Evolutionary conservation across 2,888 invertebrate species (phyloP), one percentile per base, ranked within the genome.

Genomic region (Eupithecia subumbrata): DNA sequence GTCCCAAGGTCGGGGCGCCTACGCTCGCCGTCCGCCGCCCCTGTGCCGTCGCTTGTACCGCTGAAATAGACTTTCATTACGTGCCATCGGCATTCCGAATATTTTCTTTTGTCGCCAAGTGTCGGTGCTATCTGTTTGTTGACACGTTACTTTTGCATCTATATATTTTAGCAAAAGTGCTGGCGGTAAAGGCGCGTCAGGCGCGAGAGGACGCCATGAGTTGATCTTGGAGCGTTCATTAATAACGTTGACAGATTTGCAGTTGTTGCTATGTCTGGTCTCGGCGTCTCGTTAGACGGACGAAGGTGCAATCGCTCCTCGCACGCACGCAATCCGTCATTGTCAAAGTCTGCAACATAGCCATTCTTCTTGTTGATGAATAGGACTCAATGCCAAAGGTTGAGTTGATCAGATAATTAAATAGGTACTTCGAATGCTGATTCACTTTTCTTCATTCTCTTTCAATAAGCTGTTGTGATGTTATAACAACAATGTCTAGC

Each of bases 1-100:
- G 82, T 83, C 87, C 88, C 93, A 93, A 94, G 94, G 94, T 91
- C 93, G 85, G 84, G 88, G 92, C 94, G 93, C 94, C 94, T 94
- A 95, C 94, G 94, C 94, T 90, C 87, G 83, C 85, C 85, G 90
- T 89, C 85, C 88, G 90, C 90, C 91, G 91, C 90, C 91, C 87
- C 90, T 90, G 89, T 89, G 88, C 90, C 88, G 88, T 87, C 88
- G 88, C 88, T 87, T 89, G 87, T 89, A 87, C 88, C 87, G 90
- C 92, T 91, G 89, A 91, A 91, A 92, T 92, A 92, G 91, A 92
- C 90, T 88, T 86, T 85, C 88, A 88, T 91, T 91, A 88, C 91
- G 91, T 89, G 90, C 84, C 90, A 86, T 90, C 87, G 89, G 92
- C 90, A 91, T 92, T 90, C 90, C 88, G 84, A 89, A 86, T 91